Evolutionary conservation across 2,888 invertebrate species (phyloP).

Genomic region (Tyria jacobaeae): DNA sequence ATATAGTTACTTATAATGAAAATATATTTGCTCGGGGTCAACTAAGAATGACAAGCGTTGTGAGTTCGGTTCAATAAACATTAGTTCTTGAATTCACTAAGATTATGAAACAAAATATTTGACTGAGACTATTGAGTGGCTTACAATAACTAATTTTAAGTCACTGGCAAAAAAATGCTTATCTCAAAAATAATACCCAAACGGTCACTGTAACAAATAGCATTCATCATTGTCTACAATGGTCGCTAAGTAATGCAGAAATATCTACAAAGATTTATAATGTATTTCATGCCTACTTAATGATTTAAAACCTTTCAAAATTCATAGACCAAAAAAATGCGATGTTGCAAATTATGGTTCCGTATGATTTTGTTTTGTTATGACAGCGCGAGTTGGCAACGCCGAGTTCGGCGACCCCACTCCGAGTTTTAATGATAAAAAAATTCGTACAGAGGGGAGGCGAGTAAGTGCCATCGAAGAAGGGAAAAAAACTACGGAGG

Average conservation of each 20-base stretch:
- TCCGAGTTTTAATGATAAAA: constrained; percentile 86
- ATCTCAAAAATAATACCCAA: not conserved
- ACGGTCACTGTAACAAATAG: not conserved
- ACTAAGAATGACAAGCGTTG: not conserved
- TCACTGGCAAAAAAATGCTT: not conserved
- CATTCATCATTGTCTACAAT: not conserved
- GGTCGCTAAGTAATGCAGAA: not conserved
- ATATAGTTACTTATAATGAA: not conserved
- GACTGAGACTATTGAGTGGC: no score
- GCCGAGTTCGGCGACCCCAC: constrained; percentile 85
- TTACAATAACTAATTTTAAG: no score
- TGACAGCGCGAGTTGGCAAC: constrained; percentile 83
- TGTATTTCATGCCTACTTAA: constrained; percentile 40
- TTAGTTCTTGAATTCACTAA: not conserved
- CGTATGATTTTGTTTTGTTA: constrained; percentile 83
- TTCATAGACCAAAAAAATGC: constrained; percentile 52
- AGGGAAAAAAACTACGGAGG: constrained; percentile 85
- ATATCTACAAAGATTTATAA: constrained; percentile 29
- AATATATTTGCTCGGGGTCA: not conserved
- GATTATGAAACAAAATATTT: not conserved
- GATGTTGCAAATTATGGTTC: constrained; percentile 69
- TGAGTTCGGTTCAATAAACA: not conserved
- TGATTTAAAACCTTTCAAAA: constrained; percentile 46
- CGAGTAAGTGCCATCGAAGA: constrained; percentile 85
- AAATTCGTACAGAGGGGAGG: constrained; percentile 85